phyloP scores from a whole-genome alignment of 2,797 vertebrate species.

The Oceanodroma leucorhoa region DNA sequence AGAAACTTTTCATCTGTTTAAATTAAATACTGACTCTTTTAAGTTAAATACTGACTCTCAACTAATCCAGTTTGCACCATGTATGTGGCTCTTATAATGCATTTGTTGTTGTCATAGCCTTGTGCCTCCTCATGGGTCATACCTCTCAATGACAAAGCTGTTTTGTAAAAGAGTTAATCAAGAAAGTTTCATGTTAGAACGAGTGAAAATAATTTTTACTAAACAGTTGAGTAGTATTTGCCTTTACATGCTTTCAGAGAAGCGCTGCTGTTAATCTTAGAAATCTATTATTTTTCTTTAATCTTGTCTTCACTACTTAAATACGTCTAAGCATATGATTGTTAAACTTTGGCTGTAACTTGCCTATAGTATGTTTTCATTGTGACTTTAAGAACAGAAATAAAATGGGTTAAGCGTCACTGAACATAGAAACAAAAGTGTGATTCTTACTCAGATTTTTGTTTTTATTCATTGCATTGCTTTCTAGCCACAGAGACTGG shows the following conservation, averaged over 20 bases:
- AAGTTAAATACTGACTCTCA: not conserved
- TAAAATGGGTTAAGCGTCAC: not conserved
- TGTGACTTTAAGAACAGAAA: not conserved
- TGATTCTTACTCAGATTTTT: not conserved
- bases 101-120: not conserved
- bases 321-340: not conserved
- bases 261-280: not conserved
- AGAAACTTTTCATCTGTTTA: not conserved
- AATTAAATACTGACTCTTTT: not conserved
- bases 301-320: not conserved
- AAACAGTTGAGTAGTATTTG: not conserved
- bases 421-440: not conserved
- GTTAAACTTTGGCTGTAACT: not conserved
- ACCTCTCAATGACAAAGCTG: not conserved
- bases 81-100: not conserved
- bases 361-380: not conserved
- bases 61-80: fast-evolving
- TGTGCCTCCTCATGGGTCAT: not conserved
- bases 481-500: not conserved
- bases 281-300: not conserved
- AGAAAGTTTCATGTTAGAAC: not conserved
- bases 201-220: not conserved
- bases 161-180: not conserved
- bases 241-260: not conserved
- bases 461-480: fast-evolving